Evolutionary conservation across 2,797 vertebrate genomes (phyloP), one percentile per base, ranked within the genome.

Genomic region (Perdix hodgsoniae): DNA sequence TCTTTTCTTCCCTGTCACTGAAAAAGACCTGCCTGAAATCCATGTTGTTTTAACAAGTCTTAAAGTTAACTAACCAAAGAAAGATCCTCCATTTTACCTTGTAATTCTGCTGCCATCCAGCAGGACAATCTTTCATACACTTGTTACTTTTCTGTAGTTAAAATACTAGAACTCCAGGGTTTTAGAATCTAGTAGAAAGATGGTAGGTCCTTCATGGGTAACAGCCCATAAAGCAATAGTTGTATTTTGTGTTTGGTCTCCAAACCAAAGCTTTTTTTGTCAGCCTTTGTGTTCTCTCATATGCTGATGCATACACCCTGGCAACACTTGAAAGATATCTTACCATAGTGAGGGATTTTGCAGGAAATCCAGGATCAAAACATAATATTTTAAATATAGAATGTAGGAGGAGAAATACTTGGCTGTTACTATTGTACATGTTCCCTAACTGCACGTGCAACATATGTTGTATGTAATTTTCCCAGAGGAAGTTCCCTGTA

Each of bases 301-400:
- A 69, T 93, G 86, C 78, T 29, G 7, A 90, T 37, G 56, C 66
- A 85, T 11, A 80, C 8, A 74, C 19, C 10, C 35, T 96, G 94
- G 93, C 95, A 93, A 73, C 73, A 92, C 86, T 94, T 96, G 76
- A 95, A 95, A 95, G 80, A 35, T 44, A 22, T 76, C 31, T 86
- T 60, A 33, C 80, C 54, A 22, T 24, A 60, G 45, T 39, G 42
- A 86, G 17, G 44, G 64, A 79, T 79, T 76, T 69, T 72, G 86
- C 86, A 95, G 93, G 91, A 96, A 94, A 87, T 91, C 65, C 82
- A 83, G 63, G 73, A 91, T 88, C 83, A 96, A 96, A 96, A 95
- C 88, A 56, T 5, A 5, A 0, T 49, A 66, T 79, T 95, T 92
- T 92, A 95, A 95, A 91, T 91, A 88, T 16, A 95, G 82, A 85